A percentile compares a stretch with the other conserved stretches of the same genome.
Evolutionary conservation across 2,797 vertebrate genomes (phyloP).

Genomic region (Cossypha heuglini): DNA sequence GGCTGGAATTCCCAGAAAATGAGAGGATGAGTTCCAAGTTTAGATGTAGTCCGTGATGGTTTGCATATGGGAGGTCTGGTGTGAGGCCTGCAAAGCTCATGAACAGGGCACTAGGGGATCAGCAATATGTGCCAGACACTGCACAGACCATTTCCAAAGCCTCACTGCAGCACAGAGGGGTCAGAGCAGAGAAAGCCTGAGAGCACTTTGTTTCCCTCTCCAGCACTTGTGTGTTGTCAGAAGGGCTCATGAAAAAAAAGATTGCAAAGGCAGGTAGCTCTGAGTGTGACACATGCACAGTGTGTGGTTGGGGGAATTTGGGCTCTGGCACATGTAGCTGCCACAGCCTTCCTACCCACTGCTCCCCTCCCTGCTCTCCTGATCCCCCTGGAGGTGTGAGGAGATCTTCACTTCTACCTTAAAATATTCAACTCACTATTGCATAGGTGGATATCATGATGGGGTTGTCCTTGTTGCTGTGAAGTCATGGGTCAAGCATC

Average conservation of each 20-base stretch:
- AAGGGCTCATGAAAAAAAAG: background rate
- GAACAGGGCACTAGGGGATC: background rate
- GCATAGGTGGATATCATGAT: rapidly evolving
- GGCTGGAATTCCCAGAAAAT: background rate
- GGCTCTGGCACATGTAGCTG: rapidly evolving
- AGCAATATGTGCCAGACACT: rapidly evolving
- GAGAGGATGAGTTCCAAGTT: background rate
- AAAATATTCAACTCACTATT: background rate
- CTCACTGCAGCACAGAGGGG: background rate
- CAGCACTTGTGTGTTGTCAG: rapidly evolving
- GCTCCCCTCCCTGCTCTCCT: background rate
- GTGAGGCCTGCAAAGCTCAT: background rate
- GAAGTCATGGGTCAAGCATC: background rate
- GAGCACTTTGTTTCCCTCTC: background rate
- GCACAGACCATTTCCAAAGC: background rate
- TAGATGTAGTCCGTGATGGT: background rate
- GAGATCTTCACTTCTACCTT: background rate
- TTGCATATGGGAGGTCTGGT: background rate
- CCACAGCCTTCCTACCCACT: background rate
- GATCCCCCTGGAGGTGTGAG: background rate
- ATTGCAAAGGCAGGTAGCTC: background rate
- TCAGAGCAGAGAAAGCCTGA: background rate
- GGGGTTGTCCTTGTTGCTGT: background rate
- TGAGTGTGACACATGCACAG: background rate
- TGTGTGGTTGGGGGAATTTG: background rate